Evolutionary conservation across 2,113 vertebrate genomes (phyloP).

Genomic region (Nothocercus nigrocapillus): DNA sequence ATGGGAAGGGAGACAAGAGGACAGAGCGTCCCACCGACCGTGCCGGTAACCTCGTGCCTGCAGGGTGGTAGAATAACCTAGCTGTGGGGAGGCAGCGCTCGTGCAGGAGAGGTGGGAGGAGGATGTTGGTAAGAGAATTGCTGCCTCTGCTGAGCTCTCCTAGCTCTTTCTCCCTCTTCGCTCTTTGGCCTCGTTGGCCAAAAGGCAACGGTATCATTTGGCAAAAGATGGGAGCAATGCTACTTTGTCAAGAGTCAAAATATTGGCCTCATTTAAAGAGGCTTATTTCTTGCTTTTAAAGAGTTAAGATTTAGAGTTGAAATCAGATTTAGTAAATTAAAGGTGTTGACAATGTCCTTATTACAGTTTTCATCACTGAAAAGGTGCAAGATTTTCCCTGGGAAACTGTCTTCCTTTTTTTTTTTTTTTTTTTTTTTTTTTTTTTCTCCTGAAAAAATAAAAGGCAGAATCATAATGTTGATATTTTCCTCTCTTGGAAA

Average conservation of each 20-base stretch:
- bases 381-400: background rate
- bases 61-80: background rate
- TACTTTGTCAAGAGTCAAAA: background rate
- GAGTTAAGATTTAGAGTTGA: background rate
- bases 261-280: background rate
- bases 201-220: background rate
- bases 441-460: background rate
- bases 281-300: background rate
- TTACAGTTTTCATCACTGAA: background rate
- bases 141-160: background rate
- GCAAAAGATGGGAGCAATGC: background rate
- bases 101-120: background rate
- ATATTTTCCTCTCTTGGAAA: background rate
- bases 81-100: rapidly evolving
- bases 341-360: background rate
- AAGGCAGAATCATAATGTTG: background rate
- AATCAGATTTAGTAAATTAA: background rate
- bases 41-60: background rate
- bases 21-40: background rate
- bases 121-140: background rate
- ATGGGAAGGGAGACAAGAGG: background rate
- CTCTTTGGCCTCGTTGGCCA: background rate
- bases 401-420: background rate
- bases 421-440: background rate
- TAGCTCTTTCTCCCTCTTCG: background rate